Evolutionary conservation across 2,888 invertebrate genomes (phyloP), one percentile per base, ranked within the genome.

Genomic region (Crocallis elinguaria): DNA sequence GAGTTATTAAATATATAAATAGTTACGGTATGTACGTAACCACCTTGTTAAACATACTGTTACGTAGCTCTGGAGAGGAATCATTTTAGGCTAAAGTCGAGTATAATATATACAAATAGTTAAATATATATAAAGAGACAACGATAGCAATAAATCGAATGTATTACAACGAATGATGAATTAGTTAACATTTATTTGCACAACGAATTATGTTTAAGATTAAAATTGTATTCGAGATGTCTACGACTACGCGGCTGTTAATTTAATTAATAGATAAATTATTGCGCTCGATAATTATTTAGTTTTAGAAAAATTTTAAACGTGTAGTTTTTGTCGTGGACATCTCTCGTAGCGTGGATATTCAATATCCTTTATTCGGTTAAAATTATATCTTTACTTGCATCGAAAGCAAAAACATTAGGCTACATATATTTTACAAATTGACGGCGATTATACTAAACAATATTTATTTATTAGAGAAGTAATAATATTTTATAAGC

Each of bases 111-210:
- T 70, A 69, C 71, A 79, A 73, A 60, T 56, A 69, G 19, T 4
- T 19, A 23, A n/a, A 29, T 65, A 66, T 16, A 36, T 49, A 33
- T 55, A 52, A 52, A 44, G 35, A 59, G 65, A 69, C 75, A 84
- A 82, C 77, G 81, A 79, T 71, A 78, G 76, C 75, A 76, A 78
- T 75, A 73, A 72, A 82, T 80, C 76, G 81, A 84, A 79, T n/a
- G 60, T 63, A 63, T 68, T 55, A 86, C 86, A 86, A 84, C 86
- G 86, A 86, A 84, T 69, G 45, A n/a, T n/a, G n/a, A n/a, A 73
- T 71, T 67, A 71, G 65, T 74, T 66, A 62, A 67, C 67, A 66
- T 73, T 81, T 68, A 72, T 76, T 80, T 79, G 73, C 76, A 69
- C 75, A 75, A 77, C 77, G 77, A 77, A 77, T 63, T 62, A 60